A percentile compares a stretch with the other conserved stretches of the same genome.
These are phyloP conservation scores for Anabas testudineus DNA, from an alignment of 2,797 vertebrate species.

Conservation along the genomic window DNA sequence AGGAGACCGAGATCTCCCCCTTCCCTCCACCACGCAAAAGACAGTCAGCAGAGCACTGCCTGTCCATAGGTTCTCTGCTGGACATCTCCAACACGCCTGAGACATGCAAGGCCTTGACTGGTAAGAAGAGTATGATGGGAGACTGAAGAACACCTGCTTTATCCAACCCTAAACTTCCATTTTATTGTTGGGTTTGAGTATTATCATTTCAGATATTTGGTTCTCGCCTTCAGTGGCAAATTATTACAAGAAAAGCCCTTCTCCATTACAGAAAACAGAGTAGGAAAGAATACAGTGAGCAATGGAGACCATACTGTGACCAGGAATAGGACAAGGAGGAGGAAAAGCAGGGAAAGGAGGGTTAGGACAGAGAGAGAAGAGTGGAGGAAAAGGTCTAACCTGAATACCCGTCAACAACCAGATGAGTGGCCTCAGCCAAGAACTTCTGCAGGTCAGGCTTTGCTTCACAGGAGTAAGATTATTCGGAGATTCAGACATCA, in stretches of 20 bases:
- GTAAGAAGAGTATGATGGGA: slow-evolving; percentile 65
- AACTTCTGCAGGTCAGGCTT: slow-evolving; percentile 60
- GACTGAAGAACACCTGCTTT: background rate
- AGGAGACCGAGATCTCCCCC: slow-evolving; percentile 93
- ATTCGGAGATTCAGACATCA: too few species aligned
- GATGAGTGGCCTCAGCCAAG: slow-evolving; percentile 39
- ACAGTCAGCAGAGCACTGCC: slow-evolving; percentile 92
- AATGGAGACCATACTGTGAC: slow-evolving; percentile 36
- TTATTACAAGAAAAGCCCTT: slow-evolving; percentile 23
- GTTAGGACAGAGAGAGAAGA: slow-evolving; percentile 66
- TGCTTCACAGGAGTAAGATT: background rate
- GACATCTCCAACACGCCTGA: slow-evolving; percentile 98
- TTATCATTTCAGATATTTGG: background rate
- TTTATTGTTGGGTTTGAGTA: background rate
- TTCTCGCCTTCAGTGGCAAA: slow-evolving; percentile 3
- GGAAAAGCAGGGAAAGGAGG: slow-evolving; percentile 59
- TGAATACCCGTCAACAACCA: slow-evolving; percentile 36
- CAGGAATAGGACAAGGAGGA: slow-evolving; percentile 57
- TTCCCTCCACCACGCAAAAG: slow-evolving; percentile 94
- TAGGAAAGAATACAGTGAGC: slow-evolving; percentile 61
- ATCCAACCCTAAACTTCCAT: background rate
- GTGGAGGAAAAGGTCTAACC: slow-evolving; percentile 45
- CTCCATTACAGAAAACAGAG: slow-evolving; percentile 64
- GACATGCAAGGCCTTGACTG: slow-evolving; percentile 85
- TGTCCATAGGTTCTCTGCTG: slow-evolving; percentile 94